Percentiles rank a stretch among this genome's conserved stretches.
Evolutionary conservation across 30 jellyfish, hydroid and myxozoan genomes (phyloP).

Genomic region (Rhopilema esculentum): DNA sequence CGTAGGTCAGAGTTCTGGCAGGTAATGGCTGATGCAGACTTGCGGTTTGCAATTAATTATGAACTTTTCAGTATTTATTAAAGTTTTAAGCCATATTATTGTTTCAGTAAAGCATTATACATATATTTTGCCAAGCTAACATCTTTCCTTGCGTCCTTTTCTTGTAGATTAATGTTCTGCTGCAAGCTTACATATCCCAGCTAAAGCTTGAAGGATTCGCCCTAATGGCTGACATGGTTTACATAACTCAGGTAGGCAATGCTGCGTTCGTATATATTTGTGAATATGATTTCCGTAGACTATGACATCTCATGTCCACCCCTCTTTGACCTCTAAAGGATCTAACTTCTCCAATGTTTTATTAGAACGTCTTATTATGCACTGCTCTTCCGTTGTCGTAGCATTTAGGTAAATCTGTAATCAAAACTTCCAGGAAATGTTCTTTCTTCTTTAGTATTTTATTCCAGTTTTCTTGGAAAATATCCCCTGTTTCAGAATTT

Average conservation of each 20-base stretch:
- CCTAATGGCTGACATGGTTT: constrained; percentile 97
- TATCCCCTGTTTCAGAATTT: too few relatives aligned
- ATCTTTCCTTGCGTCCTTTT: not conserved
- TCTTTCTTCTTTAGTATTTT: not conserved
- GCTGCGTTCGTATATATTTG: not conserved
- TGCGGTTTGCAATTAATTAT: too few relatives aligned
- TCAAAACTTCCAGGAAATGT: not conserved
- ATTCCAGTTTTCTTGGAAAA: not conserved
- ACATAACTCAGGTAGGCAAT: constrained; percentile 83
- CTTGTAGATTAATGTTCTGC: constrained; percentile 85
- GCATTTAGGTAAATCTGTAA: not conserved
- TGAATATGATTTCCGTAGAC: not conserved
- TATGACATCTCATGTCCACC: too few relatives aligned
- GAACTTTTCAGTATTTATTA: too few relatives aligned
- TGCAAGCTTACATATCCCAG: constrained; percentile 98
- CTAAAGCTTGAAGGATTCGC: constrained; percentile 99
- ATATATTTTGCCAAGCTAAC: too few relatives aligned
- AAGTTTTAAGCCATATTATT: too few relatives aligned
- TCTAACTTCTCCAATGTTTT: not conserved
- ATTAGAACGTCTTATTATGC: not conserved
- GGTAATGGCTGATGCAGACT: too few relatives aligned
- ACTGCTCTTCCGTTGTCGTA: not conserved
- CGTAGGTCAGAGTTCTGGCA: too few relatives aligned
- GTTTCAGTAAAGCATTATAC: too few relatives aligned
- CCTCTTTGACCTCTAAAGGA: not conserved